Evolutionary conservation across 2,888 invertebrate species (phyloP).

Genomic region (Drosophila phalerata): DNA sequence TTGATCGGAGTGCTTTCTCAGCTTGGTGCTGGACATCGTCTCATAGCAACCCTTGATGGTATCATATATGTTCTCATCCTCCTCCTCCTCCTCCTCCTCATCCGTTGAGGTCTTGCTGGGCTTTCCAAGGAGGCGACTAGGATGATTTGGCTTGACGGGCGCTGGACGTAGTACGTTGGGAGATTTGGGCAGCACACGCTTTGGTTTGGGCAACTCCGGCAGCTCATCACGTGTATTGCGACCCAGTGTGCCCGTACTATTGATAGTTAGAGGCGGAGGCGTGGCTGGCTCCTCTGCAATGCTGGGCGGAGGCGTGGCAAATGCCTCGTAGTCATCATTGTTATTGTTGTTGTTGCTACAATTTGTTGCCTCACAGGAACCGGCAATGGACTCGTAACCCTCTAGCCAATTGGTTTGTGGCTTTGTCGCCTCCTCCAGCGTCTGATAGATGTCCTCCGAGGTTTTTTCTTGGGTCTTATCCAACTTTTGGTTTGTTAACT

Average conservation of each 20-base stretch:
- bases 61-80: slow-evolving; percentile 88
- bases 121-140: slow-evolving; percentile 10
- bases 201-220: slow-evolving; percentile 82
- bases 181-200: slow-evolving; percentile 79
- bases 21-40: slow-evolving; percentile 61
- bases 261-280: slow-evolving; percentile 46
- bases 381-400: slow-evolving; percentile 83
- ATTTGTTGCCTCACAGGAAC: slow-evolving; percentile 55
- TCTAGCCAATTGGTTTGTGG: slow-evolving; percentile 67
- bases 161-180: slow-evolving; percentile 64
- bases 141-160: slow-evolving; percentile 56
- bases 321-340: slow-evolving; percentile 84
- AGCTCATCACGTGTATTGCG: slow-evolving; percentile 83
- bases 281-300: slow-evolving; percentile 20
- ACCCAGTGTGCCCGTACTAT: slow-evolving; percentile 59
- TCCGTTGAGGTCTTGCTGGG: slow-evolving; percentile 20
- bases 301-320: slow-evolving; percentile 66
- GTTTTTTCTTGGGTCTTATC: slow-evolving; percentile 5
- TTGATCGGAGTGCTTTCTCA: slow-evolving; percentile 51
- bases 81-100: slow-evolving; percentile 43
- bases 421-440: slow-evolving; percentile 76
- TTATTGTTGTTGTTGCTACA: slow-evolving; percentile 2
- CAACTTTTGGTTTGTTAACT: slow-evolving; percentile 36
- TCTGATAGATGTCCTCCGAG: slow-evolving; percentile 83
- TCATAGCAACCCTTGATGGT: slow-evolving; percentile 87